Percentiles rank a stretch among this genome's conserved stretches.
These are phyloP conservation scores for Caretta caretta DNA, from an alignment of 2,113 vertebrate genomes.

Conservation along the genomic window DNA sequence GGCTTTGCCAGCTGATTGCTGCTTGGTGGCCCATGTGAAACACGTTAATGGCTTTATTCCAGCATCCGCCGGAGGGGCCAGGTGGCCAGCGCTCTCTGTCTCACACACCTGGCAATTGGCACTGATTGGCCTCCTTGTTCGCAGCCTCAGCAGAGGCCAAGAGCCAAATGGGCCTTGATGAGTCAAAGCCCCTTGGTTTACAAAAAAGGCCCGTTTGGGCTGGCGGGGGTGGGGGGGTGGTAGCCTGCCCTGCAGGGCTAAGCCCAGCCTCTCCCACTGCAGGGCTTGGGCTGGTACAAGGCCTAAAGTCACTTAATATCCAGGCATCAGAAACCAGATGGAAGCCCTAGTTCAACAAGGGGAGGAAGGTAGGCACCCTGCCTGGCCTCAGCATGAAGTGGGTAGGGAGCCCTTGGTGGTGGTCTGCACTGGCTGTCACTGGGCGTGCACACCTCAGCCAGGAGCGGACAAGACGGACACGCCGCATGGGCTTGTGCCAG, in stretches of 20 bases:
- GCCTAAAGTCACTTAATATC: neutral
- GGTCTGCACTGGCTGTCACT: neutral
- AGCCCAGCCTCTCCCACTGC: neutral
- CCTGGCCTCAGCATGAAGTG: neutral
- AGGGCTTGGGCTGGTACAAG: neutral
- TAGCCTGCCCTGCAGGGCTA: neutral
- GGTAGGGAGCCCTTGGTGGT: neutral
- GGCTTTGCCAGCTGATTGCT: neutral
- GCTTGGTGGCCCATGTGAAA: neutral
- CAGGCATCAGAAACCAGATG: neutral
- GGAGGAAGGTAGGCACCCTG: rapidly evolving
- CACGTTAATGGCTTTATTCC: neutral
- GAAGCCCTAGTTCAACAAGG: neutral
- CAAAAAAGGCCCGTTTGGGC: neutral
- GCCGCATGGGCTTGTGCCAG: neutral
- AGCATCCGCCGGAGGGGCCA: neutral
- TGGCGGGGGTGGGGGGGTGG: too few species aligned
- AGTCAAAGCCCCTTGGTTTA: neutral
- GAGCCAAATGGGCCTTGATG: neutral
- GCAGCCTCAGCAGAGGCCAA: neutral
- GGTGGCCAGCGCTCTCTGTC: neutral
- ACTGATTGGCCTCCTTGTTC: neutral
- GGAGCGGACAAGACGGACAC: neutral
- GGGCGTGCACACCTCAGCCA: neutral
- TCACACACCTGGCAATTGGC: neutral